Evolutionary conservation across 1,140 invertebrate species (phyloP), one percentile per base, ranked within the genome.

Genomic region (Pseudomyrmex cubaensis): DNA sequence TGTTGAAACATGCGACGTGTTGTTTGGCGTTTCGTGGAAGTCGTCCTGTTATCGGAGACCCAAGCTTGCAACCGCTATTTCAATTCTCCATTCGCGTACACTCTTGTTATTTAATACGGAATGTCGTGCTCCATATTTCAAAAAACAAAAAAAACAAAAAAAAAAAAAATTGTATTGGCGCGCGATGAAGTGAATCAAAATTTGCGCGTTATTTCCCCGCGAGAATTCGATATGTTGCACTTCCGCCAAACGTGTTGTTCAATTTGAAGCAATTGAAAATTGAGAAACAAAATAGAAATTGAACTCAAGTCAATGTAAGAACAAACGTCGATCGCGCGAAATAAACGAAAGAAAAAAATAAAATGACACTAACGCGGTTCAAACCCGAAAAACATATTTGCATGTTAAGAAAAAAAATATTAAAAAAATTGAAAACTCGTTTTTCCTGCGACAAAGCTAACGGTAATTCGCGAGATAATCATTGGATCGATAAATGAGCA

Each of bases 21-120:
- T 80, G 76, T 80, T 80, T 70, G 54, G 54, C 66, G 76, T 80
- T 80, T 80, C 76, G 66, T 70, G 76, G 64, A 80, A 80, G 44
- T 80, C 76, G 44, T 20, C 66, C 76, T 70, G 76, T 80, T 80
- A 80, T 80, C 66, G 66, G 66, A 80, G 50, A 54, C 44, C 35
- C 35, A 35, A 80, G 54, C 66, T 80, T 72, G 76, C 76, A 59
- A 70, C 54, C 70, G 66, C 64, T 25, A 78, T 69, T 57, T 70
- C 76, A 70, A 72, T 70, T 80, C 35, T 35, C 76, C 76, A 50
- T 78, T 69, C 63, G 52, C 75, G 64, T 70, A 50, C 5, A 35
- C 35, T 35, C n/a, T 72, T 59, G 44, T 59, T 70, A 62, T 57
- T 69, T 69, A 57, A 69, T 69, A 69, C 9, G 48, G 5, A 20